Evolutionary conservation across 2,113 vertebrate species (phyloP), one percentile per base, ranked within the genome.

Genomic region (Condylura cristata): DNA sequence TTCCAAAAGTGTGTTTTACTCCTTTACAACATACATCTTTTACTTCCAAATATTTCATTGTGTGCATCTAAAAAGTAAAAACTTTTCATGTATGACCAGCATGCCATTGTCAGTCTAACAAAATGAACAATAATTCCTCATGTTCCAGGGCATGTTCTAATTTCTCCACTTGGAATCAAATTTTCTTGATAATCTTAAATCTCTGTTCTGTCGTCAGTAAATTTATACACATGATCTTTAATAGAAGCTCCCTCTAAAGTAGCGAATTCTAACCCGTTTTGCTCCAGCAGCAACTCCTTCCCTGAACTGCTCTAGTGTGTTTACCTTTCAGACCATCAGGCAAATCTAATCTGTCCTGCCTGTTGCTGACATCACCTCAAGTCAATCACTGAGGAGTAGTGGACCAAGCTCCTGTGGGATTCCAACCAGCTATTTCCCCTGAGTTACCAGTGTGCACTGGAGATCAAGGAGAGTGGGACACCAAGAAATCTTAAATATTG

Each of bases 71-170:
- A 84, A 91, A 70, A 72, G 44, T 44, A 86, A 86, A 12, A 48
- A 81, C 30, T 85, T 26, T 91, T 51, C 34, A 46, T 68, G 34
- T 3, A 41, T 53, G 66, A 85, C 44, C 46, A 68, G 32, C 48
- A 78, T 66, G 13, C 41, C 41, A 95, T 41, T 72, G 78, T 90
- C 56, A 41, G 22, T 20, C 41, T 32, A n/a, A 76, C 56, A 65
- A 68, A 56, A 86, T 89, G 63, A 71, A 71, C 68, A 95, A 39
- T 53, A 58, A 65, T 66, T 95, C 60, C 79, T 32, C 74, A 28
- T 37, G 22, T 61, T 79, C 14, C 56, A 90, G 30, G 26, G 44
- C 65, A 61, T 65, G 53, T 63, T 83, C 58, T 70, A 37, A 63
- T 74, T 72, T 91, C 86, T 88, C 30, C 14, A 58, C 44, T 39